Evolutionary conservation across 92 coral and sea anemone genomes (phyloP).

Genomic region (Phymanthus crucifer): DNA sequence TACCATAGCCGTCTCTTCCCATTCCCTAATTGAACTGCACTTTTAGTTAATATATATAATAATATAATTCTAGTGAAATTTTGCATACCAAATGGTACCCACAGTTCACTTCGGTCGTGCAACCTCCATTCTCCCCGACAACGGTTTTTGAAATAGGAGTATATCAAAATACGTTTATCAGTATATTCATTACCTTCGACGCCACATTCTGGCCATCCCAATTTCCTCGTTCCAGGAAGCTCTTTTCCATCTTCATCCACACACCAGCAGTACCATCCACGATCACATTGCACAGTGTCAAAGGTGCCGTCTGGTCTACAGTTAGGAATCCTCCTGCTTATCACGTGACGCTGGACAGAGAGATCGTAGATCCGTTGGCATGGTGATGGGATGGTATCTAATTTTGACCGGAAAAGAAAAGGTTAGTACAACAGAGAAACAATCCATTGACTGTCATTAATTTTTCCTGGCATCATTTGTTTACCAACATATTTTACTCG

Average conservation of each 20-base stretch:
- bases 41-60: too few species aligned
- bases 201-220: conserved; percentile 92
- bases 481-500: too few species aligned
- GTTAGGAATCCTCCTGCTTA: conserved; percentile 87
- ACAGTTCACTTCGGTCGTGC: too few species aligned
- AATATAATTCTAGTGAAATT: too few species aligned
- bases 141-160: too few species aligned
- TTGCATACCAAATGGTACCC: too few species aligned
- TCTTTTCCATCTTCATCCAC: conserved; percentile 86
- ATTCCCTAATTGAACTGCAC: too few species aligned
- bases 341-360: conserved; percentile 66
- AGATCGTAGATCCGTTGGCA: conserved; percentile 70
- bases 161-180: too few species aligned
- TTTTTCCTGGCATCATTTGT: not conserved
- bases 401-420: not conserved
- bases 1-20: too few species aligned
- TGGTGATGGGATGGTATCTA: conserved; percentile 55
- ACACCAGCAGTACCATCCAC: conserved; percentile 94
- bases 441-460: not conserved
- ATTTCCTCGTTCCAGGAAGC: conserved; percentile 69
- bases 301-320: conserved; percentile 87
- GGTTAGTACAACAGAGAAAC: not conserved
- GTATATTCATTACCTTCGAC: conserved; percentile 48
- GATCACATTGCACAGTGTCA: conserved; percentile 86
- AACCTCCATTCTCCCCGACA: too few species aligned